These are phyloP conservation scores for Aethina tumida DNA, from an alignment of 1,140 invertebrate genomes.

Conservation along the genomic window DNA sequence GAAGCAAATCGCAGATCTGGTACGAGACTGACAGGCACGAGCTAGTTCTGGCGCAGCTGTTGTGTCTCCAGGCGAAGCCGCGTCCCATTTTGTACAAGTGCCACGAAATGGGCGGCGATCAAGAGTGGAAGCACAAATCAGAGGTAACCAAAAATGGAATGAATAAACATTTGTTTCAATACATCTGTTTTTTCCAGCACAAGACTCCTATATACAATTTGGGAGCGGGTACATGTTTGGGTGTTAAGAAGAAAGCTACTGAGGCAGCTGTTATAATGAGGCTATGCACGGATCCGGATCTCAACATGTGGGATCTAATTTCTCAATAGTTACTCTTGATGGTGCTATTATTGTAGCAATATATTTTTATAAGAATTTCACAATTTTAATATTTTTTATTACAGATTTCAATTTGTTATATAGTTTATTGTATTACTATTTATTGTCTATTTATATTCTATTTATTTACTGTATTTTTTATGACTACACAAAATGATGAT, in stretches of 20 bases:
- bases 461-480: too few species aligned
- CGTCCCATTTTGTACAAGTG: constrained; percentile 74
- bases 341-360: too few species aligned
- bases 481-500: too few species aligned
- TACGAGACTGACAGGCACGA: constrained; percentile 78
- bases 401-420: too few species aligned
- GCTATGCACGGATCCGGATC: constrained; percentile 53
- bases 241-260: constrained; percentile 41
- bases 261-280: constrained; percentile 55
- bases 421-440: too few species aligned
- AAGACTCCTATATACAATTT: constrained; percentile 74
- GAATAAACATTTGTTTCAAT: background rate
- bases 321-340: too few species aligned
- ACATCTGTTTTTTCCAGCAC: constrained; percentile 39
- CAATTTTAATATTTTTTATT: too few species aligned
- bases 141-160: constrained; percentile 41
- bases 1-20: constrained; percentile 69
- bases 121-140: constrained; percentile 76
- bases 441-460: too few species aligned
- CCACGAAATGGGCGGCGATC: constrained; percentile 80
- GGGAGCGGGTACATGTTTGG: constrained; percentile 74
- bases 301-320: constrained; percentile 67
- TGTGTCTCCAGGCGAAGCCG: constrained; percentile 72
- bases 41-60: constrained; percentile 69
- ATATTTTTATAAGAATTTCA: too few species aligned